Evolutionary conservation across 1,140 invertebrate genomes (phyloP).

Genomic region (Chlorops oryzae): DNA sequence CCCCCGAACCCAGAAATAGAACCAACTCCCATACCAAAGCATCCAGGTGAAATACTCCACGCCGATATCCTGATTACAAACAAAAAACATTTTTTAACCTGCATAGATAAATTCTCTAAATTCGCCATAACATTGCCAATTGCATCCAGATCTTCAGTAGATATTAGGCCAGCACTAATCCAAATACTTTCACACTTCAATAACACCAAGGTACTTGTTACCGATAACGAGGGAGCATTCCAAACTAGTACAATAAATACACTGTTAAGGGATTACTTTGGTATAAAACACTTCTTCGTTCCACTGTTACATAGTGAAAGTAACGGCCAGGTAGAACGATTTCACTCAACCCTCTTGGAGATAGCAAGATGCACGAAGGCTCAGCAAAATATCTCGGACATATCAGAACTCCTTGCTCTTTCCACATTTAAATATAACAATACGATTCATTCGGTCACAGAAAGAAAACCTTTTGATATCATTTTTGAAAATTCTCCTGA

Average conservation of each 20-base stretch:
- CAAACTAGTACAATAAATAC: neutral
- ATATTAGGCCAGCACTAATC: neutral
- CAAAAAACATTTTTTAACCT: no score
- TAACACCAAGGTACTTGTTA: neutral
- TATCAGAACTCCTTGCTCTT: neutral
- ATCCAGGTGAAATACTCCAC: no score
- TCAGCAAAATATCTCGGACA: neutral
- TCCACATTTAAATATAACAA: neutral
- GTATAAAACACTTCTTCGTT: neutral
- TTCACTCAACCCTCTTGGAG: neutral
- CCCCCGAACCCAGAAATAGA: no score
- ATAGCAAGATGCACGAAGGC: neutral
- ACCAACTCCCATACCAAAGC: no score
- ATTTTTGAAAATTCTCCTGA: no score
- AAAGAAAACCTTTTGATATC: no score
- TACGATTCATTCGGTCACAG: neutral
- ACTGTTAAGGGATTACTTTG: constrained; percentile 1
- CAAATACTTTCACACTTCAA: neutral
- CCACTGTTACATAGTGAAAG: constrained; percentile 4
- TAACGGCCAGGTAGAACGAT: constrained; percentile 8
- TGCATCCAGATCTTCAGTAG: neutral
- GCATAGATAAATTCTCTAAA: no score
- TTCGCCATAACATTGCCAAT: no score
- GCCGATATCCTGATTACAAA: no score
- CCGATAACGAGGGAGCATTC: no score